Percentiles rank a stretch among this genome's conserved stretches.
These are phyloP conservation scores for Agrilus cyanescens DNA, from an alignment of 2,888 invertebrate genomes.

Conservation along the genomic window DNA sequence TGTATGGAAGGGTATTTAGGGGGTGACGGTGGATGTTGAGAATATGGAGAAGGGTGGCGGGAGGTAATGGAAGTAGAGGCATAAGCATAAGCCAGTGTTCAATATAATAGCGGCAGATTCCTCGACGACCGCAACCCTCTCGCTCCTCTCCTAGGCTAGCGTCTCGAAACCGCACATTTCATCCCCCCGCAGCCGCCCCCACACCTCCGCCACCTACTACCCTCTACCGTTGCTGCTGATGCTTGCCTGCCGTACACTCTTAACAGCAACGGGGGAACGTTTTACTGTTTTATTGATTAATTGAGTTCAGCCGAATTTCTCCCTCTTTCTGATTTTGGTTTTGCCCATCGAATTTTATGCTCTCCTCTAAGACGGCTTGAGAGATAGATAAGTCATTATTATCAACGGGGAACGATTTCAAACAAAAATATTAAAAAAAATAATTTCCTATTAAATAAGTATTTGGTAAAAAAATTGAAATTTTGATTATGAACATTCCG, in stretches of 20 bases:
- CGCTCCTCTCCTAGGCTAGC: conserved; percentile 33
- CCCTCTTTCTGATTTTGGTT: conserved; percentile 32
- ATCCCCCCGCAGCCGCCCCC: conserved; percentile 25
- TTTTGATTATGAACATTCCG: too few relatives aligned
- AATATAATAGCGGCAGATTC: conserved; percentile 38
- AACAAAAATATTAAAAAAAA: too few relatives aligned
- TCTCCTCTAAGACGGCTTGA: too few relatives aligned
- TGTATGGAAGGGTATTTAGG: neutral
- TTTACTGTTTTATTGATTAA: conserved; percentile 39
- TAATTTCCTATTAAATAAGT: too few relatives aligned
- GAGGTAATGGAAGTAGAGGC: conserved; percentile 5
- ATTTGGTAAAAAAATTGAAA: too few relatives aligned
- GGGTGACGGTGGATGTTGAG: neutral
- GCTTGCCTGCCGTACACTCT: conserved; percentile 23
- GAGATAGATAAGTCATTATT: too few relatives aligned
- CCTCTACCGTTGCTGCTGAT: conserved; percentile 6
- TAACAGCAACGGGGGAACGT: conserved; percentile 36
- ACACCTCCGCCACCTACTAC: conserved; percentile 11
- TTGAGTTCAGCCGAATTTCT: conserved; percentile 37
- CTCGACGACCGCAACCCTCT: conserved; percentile 36
- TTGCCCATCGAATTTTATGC: conserved; percentile 12
- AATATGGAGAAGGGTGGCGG: neutral
- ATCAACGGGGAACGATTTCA: too few relatives aligned
- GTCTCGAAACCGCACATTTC: conserved; percentile 38
- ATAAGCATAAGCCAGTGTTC: conserved; percentile 32